Percentiles rank a stretch among this genome's conserved stretches.
Conservation (phyloP, 2,888 invertebrate species). For the Campopleginae sp. region DNA sequence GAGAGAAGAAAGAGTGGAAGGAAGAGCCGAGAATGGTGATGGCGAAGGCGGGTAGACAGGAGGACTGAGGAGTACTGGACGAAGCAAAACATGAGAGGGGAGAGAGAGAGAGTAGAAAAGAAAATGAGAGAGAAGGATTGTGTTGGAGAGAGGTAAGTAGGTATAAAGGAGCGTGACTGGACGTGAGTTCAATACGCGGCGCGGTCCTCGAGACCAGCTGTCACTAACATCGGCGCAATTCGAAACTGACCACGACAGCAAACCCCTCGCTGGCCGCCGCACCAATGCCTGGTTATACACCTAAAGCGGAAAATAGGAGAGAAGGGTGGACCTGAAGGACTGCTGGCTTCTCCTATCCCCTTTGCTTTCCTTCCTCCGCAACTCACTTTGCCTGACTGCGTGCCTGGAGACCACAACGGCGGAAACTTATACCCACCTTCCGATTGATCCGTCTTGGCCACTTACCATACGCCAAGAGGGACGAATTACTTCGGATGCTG, state of each 20-base stretch:
- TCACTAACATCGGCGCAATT: constrained; percentile 83
- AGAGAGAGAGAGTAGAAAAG: constrained; percentile 54
- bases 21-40: constrained; percentile 70
- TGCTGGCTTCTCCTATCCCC: constrained; percentile 57
- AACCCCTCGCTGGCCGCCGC: constrained; percentile 78
- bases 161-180: constrained; percentile 83
- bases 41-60: constrained; percentile 59
- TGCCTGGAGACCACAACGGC: constrained; percentile 79
- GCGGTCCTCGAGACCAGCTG: constrained; percentile 81
- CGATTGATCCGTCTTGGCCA: constrained; percentile 84
- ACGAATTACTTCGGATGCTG: constrained; percentile 78
- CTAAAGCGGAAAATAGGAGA: constrained; percentile 26
- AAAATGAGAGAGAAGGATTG: constrained; percentile 53
- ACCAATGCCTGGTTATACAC: constrained; percentile 63
- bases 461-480: constrained; percentile 82
- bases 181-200: constrained; percentile 83
- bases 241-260: constrained; percentile 84
- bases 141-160: constrained; percentile 77
- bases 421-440: constrained; percentile 83
- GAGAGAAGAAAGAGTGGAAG: constrained; percentile 58
- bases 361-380: constrained; percentile 45
- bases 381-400: constrained; percentile 60
- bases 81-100: constrained; percentile 50
- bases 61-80: constrained; percentile 60
- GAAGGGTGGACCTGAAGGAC: constrained; percentile 29